Percentiles rank a stretch among this genome's conserved stretches.
These are phyloP conservation scores for Dysidea cf. avara DNA, from an alignment of 37 sponge, comb jelly and placozoan genomes.

Conservation along the genomic window DNA sequence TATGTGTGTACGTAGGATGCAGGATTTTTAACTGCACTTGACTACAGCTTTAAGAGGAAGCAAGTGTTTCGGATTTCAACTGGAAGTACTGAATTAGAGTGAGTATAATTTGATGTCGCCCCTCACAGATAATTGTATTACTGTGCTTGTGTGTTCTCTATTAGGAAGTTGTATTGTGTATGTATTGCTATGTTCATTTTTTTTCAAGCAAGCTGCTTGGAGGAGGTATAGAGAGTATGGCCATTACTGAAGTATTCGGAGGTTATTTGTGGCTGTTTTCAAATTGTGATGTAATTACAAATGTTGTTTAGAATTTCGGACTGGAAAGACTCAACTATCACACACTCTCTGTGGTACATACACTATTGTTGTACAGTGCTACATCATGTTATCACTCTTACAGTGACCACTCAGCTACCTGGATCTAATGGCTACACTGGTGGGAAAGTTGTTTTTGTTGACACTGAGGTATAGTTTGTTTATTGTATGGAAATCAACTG, in stretches of 20 bases:
- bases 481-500: not conserved
- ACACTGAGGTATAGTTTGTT: constrained; percentile 83
- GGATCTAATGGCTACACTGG: constrained; percentile 90
- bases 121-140: not conserved
- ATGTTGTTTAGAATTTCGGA: constrained; percentile 83
- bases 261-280: constrained; percentile 37
- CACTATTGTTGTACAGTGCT: not conserved
- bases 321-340: constrained; percentile 97
- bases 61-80: constrained; percentile 86
- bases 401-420: constrained; percentile 93
- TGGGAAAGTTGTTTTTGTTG: constrained; percentile 96
- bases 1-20: constrained; percentile 40
- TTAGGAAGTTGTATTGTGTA: not conserved
- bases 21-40: constrained; percentile 97
- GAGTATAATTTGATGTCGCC: constrained; percentile 23
- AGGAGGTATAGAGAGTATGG: constrained; percentile 99
- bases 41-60: constrained; percentile 95
- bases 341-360: constrained; percentile 94
- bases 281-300: constrained; percentile 1
- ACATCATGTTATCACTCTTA: not conserved
- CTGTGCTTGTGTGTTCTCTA: not conserved
- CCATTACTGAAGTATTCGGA: constrained; percentile 99
- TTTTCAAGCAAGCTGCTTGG: constrained; percentile 68
- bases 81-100: constrained; percentile 95
- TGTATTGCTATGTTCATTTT: not conserved